These are phyloP conservation scores for Temnopleurus reevesii DNA, from an alignment of 53 echinoderm and acorn worm species.

Conservation along the genomic window DNA sequence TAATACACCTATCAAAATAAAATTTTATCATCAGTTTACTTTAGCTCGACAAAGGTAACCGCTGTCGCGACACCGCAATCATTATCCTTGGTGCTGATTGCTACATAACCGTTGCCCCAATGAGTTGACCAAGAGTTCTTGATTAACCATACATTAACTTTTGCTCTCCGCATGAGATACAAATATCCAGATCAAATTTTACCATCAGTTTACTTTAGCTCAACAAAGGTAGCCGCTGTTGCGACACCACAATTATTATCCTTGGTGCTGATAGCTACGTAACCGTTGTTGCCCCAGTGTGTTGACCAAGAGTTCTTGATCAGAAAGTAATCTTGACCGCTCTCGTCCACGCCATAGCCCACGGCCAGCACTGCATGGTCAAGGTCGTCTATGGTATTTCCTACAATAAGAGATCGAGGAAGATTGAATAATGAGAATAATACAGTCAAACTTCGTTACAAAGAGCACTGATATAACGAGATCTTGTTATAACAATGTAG, in stretches of 20 bases:
- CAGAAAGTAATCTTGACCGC: conserved; percentile 70
- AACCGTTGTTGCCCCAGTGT: conserved; percentile 96
- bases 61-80: conserved; percentile 91
- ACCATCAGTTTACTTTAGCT: conserved; percentile 28
- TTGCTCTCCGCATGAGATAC: too few relatives aligned
- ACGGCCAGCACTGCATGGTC: conserved; percentile 92
- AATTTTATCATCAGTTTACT: not conserved
- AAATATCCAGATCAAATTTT: too few relatives aligned
- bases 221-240: conserved; percentile 77
- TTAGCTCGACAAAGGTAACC: conserved; percentile 69
- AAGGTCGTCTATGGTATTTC: conserved; percentile 67
- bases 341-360: conserved; percentile 70
- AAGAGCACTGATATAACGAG: too few relatives aligned
- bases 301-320: conserved; percentile 99
- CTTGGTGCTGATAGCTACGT: conserved; percentile 77
- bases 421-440: not conserved
- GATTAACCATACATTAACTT: too few relatives aligned
- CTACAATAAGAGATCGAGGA: too few relatives aligned
- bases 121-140: conserved; percentile 99
- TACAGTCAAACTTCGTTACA: too few relatives aligned
- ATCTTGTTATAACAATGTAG: too few relatives aligned
- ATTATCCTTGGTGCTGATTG: conserved; percentile 82
- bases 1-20: too few relatives aligned
- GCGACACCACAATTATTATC: conserved; percentile 93
- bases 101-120: conserved; percentile 93